Conservation (phyloP, 2,888 invertebrate genomes). For the Xanthorhoe spadicearia region DNA sequence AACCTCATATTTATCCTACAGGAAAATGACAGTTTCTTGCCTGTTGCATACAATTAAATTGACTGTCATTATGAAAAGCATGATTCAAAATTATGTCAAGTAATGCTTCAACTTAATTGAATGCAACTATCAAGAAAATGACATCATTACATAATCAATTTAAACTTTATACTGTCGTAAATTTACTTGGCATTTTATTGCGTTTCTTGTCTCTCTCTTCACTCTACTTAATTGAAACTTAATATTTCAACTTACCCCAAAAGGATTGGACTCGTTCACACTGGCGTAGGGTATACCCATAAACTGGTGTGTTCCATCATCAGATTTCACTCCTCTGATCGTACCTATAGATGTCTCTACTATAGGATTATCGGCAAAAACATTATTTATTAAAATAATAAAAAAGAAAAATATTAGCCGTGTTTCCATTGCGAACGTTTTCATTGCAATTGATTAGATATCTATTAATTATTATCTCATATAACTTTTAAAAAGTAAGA, state of each 20-base stretch:
- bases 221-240: neutral
- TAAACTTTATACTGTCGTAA: too few relatives aligned
- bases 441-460: slow-evolving; percentile 1
- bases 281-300: slow-evolving; percentile 67
- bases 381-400: slow-evolving; percentile 15
- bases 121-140: too few relatives aligned
- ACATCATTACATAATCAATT: too few relatives aligned
- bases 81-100: too few relatives aligned
- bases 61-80: too few relatives aligned
- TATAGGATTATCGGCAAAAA: slow-evolving; percentile 10
- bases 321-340: slow-evolving; percentile 59
- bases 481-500: neutral
- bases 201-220: too few relatives aligned
- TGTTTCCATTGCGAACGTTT: slow-evolving; percentile 4
- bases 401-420: neutral
- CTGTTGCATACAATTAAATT: too few relatives aligned
- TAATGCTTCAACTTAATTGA: too few relatives aligned
- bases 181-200: too few relatives aligned
- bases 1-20: too few relatives aligned
- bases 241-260: slow-evolving; percentile 57
- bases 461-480: neutral
- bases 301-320: slow-evolving; percentile 63
- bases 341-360: slow-evolving; percentile 44
- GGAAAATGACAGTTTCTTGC: too few relatives aligned
- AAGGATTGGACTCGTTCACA: slow-evolving; percentile 59